Percentiles rank a stretch among this genome's conserved stretches.
Evolutionary conservation across 2,797 vertebrate genomes (phyloP).

Genomic region (Eulemur coronatus): DNA sequence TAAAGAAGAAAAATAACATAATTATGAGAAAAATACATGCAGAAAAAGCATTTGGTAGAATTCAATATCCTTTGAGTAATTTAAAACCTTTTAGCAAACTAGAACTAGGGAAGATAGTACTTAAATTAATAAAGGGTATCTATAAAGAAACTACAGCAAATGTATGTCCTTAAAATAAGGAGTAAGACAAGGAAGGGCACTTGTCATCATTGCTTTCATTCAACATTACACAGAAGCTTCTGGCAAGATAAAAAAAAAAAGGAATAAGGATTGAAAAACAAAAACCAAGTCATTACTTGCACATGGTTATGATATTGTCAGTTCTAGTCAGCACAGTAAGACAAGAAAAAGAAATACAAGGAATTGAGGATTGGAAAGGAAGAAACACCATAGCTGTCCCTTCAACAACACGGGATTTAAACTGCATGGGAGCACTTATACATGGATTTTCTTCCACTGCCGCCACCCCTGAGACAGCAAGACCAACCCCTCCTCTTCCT

Average conservation of each 20-base stretch:
- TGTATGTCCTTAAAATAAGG: neutral
- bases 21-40: neutral
- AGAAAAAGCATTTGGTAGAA: neutral
- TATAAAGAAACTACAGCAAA: neutral
- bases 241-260: neutral
- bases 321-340: neutral
- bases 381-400: neutral
- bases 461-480: neutral
- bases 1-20: slow-evolving; percentile 4
- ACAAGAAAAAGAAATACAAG: neutral
- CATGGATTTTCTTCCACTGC: neutral
- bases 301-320: neutral
- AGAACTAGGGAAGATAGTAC: neutral
- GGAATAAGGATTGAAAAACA: neutral
- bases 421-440: neutral
- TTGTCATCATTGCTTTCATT: neutral
- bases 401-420: neutral
- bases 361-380: neutral
- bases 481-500: neutral
- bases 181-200: neutral
- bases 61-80: neutral
- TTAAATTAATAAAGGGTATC: neutral
- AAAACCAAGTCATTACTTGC: neutral
- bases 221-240: neutral
- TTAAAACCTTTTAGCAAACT: slow-evolving; percentile 12